Evolutionary conservation across 2,797 vertebrate genomes (phyloP).

Genomic region (Bufotes viridis): DNA sequence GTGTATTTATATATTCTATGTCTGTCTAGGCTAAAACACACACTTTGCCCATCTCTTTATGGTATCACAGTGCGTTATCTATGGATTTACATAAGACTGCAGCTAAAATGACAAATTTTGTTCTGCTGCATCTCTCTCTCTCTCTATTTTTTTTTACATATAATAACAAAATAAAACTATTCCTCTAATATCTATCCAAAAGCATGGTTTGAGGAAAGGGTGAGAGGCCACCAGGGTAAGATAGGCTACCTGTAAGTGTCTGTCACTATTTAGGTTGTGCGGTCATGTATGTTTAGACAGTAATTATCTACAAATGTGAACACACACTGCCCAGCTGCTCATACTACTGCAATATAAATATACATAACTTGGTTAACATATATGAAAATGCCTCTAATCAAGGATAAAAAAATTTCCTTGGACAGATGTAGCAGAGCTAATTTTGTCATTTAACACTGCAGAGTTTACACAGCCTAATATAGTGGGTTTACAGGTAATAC

Average conservation of each 20-base stretch:
- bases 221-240: background rate
- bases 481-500: background rate
- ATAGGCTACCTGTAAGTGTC: constrained; percentile 17
- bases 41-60: too few species aligned
- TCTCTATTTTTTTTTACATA: background rate
- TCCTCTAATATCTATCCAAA: background rate
- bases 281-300: constrained; percentile 34
- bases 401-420: background rate
- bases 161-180: background rate
- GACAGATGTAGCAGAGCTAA: background rate
- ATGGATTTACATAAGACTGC: too few species aligned
- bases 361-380: background rate
- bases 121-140: background rate
- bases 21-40: too few species aligned
- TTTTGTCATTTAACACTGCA: background rate
- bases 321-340: constrained; percentile 2
- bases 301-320: constrained; percentile 34
- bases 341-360: background rate
- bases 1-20: too few species aligned
- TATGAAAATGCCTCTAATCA: background rate
- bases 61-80: too few species aligned
- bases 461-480: background rate
- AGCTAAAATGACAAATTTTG: background rate
- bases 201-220: background rate
- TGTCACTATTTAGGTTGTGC: constrained; percentile 4